phyloP scores from a whole-genome alignment of 2,888 invertebrate genomes.

The Keiferia lycopersicella region DNA sequence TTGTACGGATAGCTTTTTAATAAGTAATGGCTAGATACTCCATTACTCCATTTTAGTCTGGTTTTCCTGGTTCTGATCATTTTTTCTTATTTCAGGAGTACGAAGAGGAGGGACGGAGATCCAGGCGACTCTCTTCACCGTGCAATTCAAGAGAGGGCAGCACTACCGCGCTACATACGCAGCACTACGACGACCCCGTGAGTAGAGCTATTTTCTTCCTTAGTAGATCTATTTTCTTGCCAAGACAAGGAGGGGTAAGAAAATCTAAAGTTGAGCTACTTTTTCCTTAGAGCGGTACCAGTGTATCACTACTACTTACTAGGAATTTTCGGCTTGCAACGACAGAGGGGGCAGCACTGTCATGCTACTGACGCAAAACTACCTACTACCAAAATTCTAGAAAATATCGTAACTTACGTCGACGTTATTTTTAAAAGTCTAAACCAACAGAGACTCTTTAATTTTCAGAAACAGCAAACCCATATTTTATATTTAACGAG shows the following conservation, averaged over 20 bases:
- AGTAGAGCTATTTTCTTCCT: constrained; percentile 47
- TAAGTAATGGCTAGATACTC: no score
- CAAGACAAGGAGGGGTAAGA: no score
- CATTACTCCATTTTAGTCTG: background rate
- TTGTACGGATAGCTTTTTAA: background rate
- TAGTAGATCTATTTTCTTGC: background rate
- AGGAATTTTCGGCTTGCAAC: no score
- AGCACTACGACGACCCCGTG: constrained; percentile 84
- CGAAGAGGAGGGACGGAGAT: constrained; percentile 82
- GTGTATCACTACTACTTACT: no score
- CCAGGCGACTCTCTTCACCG: constrained; percentile 86
- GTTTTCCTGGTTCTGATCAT: background rate
- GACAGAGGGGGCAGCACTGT: no score
- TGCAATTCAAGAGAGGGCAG: constrained; percentile 86
- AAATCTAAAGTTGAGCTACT: no score
- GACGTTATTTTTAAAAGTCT: background rate
- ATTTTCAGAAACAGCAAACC: background rate
- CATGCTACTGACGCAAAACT: no score
- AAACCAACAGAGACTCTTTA: background rate
- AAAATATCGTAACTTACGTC: no score
- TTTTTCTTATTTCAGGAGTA: constrained; percentile 82
- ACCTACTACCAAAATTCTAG: no score
- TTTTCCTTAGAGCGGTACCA: no score
- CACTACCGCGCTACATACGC: constrained; percentile 82
- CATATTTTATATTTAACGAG: background rate